Conservation (phyloP, 2,888 invertebrate species). For the Cenopis cana region DNA sequence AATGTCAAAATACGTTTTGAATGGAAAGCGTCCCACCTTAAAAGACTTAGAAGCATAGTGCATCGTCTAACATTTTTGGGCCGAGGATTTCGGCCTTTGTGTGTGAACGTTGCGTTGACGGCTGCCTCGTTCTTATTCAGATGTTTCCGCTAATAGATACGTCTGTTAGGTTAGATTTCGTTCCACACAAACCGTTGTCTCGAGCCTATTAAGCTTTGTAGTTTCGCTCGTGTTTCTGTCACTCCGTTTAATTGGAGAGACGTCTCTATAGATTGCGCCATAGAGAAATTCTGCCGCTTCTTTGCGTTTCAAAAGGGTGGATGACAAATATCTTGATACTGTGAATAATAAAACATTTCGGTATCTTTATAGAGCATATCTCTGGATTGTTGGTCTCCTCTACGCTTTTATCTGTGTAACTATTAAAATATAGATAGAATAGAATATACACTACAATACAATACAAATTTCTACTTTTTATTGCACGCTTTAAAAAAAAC, state of each 20-base stretch:
- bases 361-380: constrained; percentile 53
- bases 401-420: constrained; percentile 17
- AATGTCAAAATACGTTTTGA: too few relatives aligned
- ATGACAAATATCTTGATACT: constrained; percentile 26
- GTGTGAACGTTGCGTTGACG: neutral
- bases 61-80: neutral
- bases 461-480: too few relatives aligned
- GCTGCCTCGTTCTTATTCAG: constrained; percentile 4
- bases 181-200: constrained; percentile 37
- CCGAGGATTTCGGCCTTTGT: neutral
- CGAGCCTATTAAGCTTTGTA: constrained; percentile 41
- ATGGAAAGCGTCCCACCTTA: too few relatives aligned
- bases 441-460: neutral
- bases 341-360: constrained; percentile 25
- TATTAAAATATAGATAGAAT: too few relatives aligned
- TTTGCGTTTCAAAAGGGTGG: constrained; percentile 21
- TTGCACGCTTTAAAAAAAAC: too few relatives aligned
- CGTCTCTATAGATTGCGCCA: constrained; percentile 58
- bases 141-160: constrained; percentile 30
- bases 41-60: too few relatives aligned
- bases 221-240: constrained; percentile 59
- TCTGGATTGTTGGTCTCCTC: constrained; percentile 49
- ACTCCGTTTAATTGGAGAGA: constrained; percentile 69
- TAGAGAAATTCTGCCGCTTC: constrained; percentile 26
- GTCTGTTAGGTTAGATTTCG: constrained; percentile 20